These are phyloP conservation scores for Lepidurus arcticus DNA, from an alignment of 1,140 invertebrate genomes.

Conservation along the genomic window DNA sequence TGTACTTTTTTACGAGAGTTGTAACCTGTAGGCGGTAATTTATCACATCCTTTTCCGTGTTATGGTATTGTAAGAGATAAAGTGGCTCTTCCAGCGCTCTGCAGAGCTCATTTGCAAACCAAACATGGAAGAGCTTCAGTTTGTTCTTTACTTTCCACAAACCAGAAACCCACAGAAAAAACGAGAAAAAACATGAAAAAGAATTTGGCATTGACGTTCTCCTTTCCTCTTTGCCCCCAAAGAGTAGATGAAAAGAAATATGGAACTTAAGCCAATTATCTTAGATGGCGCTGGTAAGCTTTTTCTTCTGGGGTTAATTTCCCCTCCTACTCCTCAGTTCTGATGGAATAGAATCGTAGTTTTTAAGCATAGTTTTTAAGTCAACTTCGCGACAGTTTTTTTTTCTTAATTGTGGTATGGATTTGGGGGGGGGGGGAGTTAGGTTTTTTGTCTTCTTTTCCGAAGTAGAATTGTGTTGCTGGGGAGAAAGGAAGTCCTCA, in stretches of 20 bases:
- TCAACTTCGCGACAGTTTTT: too few relatives aligned
- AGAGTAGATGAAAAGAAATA: neutral
- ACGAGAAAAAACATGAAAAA: neutral
- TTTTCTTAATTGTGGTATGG: too few relatives aligned
- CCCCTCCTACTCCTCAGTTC: too few relatives aligned
- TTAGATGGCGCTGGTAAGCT: neutral
- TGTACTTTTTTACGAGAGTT: neutral
- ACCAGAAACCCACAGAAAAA: neutral
- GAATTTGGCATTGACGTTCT: neutral
- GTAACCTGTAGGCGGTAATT: neutral
- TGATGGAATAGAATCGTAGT: too few relatives aligned
- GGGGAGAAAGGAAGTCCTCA: too few relatives aligned
- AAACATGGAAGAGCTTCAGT: neutral
- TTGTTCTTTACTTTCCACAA: neutral
- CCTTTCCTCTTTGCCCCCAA: neutral
- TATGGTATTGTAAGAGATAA: neutral
- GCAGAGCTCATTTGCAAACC: slow-evolving; percentile 4
- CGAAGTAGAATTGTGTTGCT: too few relatives aligned
- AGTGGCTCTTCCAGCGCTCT: neutral
- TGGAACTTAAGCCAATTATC: neutral
- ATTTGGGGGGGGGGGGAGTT: too few relatives aligned
- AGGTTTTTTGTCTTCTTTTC: too few relatives aligned
- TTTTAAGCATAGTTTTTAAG: too few relatives aligned
- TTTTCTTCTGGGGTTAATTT: too few relatives aligned
- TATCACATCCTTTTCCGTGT: neutral